Evolutionary conservation across 37 sponge, comb jelly and placozoan genomes (phyloP).

Genomic region (Diacarnus erythraeanus): DNA sequence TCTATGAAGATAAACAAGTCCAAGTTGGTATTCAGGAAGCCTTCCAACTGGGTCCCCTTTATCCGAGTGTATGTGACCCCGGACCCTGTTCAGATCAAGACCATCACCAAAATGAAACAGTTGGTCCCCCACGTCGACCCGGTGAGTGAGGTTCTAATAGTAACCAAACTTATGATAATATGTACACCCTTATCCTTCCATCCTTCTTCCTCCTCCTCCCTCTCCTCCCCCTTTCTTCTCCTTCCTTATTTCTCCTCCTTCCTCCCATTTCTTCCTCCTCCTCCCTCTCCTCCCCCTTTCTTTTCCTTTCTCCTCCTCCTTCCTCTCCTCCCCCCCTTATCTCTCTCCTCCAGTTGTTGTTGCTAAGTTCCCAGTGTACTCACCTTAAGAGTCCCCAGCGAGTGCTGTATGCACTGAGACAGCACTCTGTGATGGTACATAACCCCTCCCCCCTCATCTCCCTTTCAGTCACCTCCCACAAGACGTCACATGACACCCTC

Average conservation of each 20-base stretch:
- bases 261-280: not conserved
- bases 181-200: not conserved
- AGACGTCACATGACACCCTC: conserved; percentile 40
- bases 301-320: not conserved
- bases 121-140: conserved; percentile 19
- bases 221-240: not conserved
- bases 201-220: not conserved
- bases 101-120: conserved; percentile 29
- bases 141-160: conserved; percentile 12
- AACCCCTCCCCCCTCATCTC: conserved; percentile 30
- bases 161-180: not conserved
- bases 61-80: conserved; percentile 22
- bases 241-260: not conserved
- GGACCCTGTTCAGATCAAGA: conserved; percentile 40
- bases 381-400: conserved; percentile 42
- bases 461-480: conserved; percentile 40
- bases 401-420: conserved; percentile 63
- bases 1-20: not conserved
- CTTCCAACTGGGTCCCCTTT: conserved; percentile 53
- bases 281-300: not conserved
- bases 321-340: not conserved
- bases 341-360: conserved; percentile 35
- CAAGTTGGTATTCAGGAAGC: conserved; percentile 50
- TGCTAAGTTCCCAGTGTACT: conserved; percentile 44
- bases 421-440: conserved; percentile 44